Base-by-base conservation (phyloP, 2,888 invertebrate species). In the Gymnoscelis rufifasciata region DNA sequence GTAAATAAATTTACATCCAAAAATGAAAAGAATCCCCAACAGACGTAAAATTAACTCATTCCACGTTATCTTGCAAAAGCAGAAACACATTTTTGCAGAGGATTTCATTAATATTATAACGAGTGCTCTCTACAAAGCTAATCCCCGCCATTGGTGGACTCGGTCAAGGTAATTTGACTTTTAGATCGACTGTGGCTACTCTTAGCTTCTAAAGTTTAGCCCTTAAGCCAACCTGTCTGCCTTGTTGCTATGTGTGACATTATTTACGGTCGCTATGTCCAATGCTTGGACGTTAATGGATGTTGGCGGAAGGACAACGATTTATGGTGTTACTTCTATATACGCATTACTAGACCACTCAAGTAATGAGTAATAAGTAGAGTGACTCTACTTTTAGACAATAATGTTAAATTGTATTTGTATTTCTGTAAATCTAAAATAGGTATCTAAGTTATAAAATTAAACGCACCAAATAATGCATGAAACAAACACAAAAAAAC, bases 41-140 rank as follows among this genome's bases (percentile, higher is more conserved):
- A 31, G 35, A 38, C 40, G 27, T 38, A 50, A 42, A n/a, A 43
- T 43, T 41, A 50, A 43, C 54, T 51, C 51, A 46, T 52, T 54
- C 38, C 37, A 42, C 51, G 35, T 56, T 54, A 56, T 57, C 55
- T 59, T 47, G 45, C 56, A 46, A 55, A 58, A 60, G 55, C 56
- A 66, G 57, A 55, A 60, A 57, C 56, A 51, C 57, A 65, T 62
- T 65, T 64, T 67, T 64, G 57, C 54, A n/a, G 53, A 60, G 52
- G 51, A 59, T 53, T 64, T 62, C 69, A 68, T 74, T 68, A 78
- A 77, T 75, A 77, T 74, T 75, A 70, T 66, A 73, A 73, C 67
- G 63, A 68, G 62, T 57, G 54, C 54, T 60, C 60, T 50, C 61
- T 66, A 65, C 66, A 66, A 71, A 74, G 73, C 62, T 74, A 72